Conservation (phyloP, 2,888 invertebrate genomes). For the Drosophila demipolita region DNA sequence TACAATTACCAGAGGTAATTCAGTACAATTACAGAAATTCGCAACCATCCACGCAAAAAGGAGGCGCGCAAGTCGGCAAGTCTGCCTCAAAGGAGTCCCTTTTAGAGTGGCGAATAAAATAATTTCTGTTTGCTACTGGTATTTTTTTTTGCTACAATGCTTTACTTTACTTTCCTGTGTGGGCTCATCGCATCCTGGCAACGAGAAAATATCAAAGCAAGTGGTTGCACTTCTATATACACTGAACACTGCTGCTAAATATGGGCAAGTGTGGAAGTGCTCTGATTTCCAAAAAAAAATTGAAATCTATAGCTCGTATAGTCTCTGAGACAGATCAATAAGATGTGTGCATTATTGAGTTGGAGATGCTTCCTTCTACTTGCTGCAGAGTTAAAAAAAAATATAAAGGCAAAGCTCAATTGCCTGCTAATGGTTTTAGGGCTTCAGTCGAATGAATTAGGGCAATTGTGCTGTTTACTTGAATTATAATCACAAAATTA, state of each 20-base stretch:
- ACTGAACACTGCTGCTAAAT: not conserved
- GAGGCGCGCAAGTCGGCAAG: constrained; percentile 3
- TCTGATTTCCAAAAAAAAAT: not conserved
- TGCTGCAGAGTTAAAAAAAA: not conserved
- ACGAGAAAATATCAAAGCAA: not conserved
- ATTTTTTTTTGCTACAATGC: constrained; percentile 40
- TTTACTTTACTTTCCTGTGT: constrained; percentile 28
- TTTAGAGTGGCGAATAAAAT: constrained; percentile 48
- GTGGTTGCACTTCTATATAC: not conserved
- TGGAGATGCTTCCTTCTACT: not conserved
- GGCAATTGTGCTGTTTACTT: constrained; percentile 77
- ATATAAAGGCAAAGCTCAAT: not conserved
- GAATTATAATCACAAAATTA: constrained; percentile 24
- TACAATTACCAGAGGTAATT: constrained; percentile 43
- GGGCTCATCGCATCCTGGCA: constrained; percentile 26
- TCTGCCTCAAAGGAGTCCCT: not conserved
- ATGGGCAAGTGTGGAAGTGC: not conserved
- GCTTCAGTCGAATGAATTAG: constrained; percentile 64
- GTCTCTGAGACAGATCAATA: not conserved
- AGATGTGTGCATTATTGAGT: not conserved
- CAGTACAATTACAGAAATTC: constrained; percentile 2
- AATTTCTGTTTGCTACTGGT: constrained; percentile 39
- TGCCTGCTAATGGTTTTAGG: constrained; percentile 13
- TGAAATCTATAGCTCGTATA: not conserved
- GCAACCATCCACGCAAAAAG: not conserved